Evolutionary conservation across 2,113 vertebrate genomes (phyloP).

Genomic region (Datnioides undecimradiatus): DNA sequence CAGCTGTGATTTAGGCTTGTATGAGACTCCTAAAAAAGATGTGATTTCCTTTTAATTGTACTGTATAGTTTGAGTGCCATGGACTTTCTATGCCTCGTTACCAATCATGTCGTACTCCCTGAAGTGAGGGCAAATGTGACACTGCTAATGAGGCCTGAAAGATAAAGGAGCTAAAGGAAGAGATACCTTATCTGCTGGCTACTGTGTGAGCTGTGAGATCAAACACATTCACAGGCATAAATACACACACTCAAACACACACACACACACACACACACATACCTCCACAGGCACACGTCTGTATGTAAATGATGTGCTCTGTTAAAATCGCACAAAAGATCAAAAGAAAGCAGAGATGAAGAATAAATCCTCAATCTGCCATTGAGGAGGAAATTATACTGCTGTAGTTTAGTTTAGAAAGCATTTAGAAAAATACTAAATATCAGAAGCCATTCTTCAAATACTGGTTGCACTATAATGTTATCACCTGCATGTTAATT

Average conservation of each 20-base stretch:
- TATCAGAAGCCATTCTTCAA: not conserved
- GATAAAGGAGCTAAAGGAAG: constrained; percentile 73
- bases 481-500: not conserved
- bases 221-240: constrained; percentile 60
- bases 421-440: not conserved
- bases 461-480: not conserved
- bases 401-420: not conserved
- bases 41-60: constrained; percentile 67
- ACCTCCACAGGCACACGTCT: constrained; percentile 11
- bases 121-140: constrained; percentile 57
- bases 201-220: constrained; percentile 71
- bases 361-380: not conserved
- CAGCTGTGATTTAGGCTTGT: constrained; percentile 40
- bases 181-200: constrained; percentile 82
- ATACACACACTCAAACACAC: constrained; percentile 9
- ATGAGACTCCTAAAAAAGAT: constrained; percentile 43
- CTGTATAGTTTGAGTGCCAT: constrained; percentile 36
- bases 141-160: constrained; percentile 78
- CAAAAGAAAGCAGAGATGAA: not conserved
- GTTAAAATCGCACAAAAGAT: constrained; percentile 12
- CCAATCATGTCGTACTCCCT: constrained; percentile 21
- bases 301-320: constrained; percentile 27
- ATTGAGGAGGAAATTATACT: not conserved
- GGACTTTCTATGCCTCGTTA: constrained; percentile 43
- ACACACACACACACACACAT: constrained; percentile 6